Base-by-base conservation (phyloP, 1,140 invertebrate genomes). In the Neuroterus valhalla region DNA sequence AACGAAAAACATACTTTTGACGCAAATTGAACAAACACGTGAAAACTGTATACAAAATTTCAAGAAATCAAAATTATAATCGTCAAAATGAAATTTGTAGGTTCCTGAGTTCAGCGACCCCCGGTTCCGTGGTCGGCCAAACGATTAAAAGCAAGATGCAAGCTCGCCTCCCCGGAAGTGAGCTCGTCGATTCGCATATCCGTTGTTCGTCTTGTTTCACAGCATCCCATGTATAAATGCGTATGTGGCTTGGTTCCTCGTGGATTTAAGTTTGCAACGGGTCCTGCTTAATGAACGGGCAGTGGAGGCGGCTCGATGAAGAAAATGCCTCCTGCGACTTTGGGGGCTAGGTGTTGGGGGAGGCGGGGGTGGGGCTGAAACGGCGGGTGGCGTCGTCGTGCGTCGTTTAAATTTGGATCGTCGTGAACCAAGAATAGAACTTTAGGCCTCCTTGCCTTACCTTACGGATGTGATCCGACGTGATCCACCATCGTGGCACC, bases 381-480 rank as follows among this genome's bases (percentile, higher is more conserved):
- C 68, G 71, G 72, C 78, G 81, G 80, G 78, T 83, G 79, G 81
- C 68, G 79, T 82, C 55, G 55, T 62, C 55, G 21, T 62, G 23
- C 55, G 55, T 62, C 73, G 81, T 78, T 75, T 83, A 83, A 82
- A 83, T 83, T 82, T 83, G 79, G 81, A 77, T 75, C 79, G 72
- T 23, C 72, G 55, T 50, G 72, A 68, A 72, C 73, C 79, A 71
- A 77, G 79, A 83, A 83, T 83, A 83, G 81, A 80, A 66, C 73
- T 67, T 38, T 66, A 66, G 70, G 74, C 74, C 75, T 77, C 79
- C 17, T 10, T 48, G 45, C 70, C 55, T 78, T 78, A 82, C 76
- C 75, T 76, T 80, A 75, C 19, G 69, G 45, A 76, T 50, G 71
- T 71, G 71, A 77, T 70, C 70, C 68, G 46, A 72, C 71, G 75